Conservation (phyloP, 1,140 invertebrate species). For the Drosophila nigrodunni region DNA sequence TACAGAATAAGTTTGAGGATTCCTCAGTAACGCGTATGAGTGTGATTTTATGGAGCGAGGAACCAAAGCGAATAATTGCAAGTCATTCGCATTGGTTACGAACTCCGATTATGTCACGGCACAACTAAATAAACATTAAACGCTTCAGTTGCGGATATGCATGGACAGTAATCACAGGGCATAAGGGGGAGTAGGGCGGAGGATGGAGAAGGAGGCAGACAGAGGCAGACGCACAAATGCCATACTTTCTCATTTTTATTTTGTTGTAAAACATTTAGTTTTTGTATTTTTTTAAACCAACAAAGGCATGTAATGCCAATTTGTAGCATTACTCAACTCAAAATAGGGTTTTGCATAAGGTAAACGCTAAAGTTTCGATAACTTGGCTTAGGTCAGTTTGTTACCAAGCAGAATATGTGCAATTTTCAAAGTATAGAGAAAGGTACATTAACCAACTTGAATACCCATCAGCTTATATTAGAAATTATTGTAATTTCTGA, state of each 20-base stretch:
- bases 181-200: neutral
- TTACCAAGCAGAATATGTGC: no score
- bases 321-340: conserved; percentile 66
- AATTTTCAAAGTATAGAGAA: no score
- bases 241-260: conserved; percentile 71
- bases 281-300: neutral
- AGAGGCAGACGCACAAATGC: conserved; percentile 39
- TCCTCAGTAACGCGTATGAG: conserved; percentile 17
- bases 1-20: conserved; percentile 53
- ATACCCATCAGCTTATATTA: no score
- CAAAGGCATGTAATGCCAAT: conserved; percentile 73
- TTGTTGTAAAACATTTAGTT: conserved; percentile 15
- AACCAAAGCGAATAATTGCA: conserved; percentile 29
- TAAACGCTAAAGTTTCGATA: neutral
- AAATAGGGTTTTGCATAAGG: conserved; percentile 61
- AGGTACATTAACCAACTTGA: no score
- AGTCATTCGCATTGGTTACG: conserved; percentile 66
- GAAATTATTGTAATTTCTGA: no score
- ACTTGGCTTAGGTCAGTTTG: conserved; percentile 51
- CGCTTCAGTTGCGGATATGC: conserved; percentile 69
- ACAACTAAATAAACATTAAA: conserved; percentile 74
- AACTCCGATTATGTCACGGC: conserved; percentile 65
- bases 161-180: conserved; percentile 12
- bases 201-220: neutral
- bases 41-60: neutral